phyloP scores from a whole-genome alignment of 2,797 vertebrate species.

The Pogonophryne albipinna region DNA sequence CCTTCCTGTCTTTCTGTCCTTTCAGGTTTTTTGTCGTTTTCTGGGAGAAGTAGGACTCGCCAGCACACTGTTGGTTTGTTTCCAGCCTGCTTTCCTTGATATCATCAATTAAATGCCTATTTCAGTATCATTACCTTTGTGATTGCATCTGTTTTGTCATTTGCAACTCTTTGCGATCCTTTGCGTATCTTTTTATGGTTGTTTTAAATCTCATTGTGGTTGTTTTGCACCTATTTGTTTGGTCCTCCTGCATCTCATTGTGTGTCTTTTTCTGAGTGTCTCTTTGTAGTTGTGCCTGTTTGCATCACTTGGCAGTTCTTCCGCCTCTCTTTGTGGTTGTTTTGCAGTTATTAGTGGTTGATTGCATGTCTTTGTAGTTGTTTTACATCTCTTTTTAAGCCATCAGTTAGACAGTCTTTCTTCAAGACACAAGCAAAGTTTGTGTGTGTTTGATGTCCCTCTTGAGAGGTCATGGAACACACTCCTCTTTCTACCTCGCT shows the following conservation, averaged over 20 bases:
- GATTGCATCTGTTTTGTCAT: too few species aligned
- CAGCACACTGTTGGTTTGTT: not conserved
- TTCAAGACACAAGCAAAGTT: not conserved
- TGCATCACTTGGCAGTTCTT: too few species aligned
- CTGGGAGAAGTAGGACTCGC: constrained; percentile 1
- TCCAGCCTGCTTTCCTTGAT: not conserved
- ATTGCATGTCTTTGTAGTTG: too few species aligned
- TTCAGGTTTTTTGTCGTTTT: not conserved
- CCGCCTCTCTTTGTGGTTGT: not conserved
- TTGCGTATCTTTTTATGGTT: not conserved
- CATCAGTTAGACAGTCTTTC: not conserved
- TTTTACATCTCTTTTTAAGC: not conserved
- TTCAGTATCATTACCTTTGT: too few species aligned
- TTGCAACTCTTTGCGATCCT: too few species aligned
- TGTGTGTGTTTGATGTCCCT: constrained; percentile 1
- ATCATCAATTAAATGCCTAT: too few species aligned
- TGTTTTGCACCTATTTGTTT: not conserved
- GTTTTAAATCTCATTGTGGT: not conserved
- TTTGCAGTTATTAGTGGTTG: too few species aligned
- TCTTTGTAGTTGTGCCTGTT: not conserved
- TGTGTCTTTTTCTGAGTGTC: not conserved
- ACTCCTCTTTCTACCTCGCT: constrained; percentile 6
- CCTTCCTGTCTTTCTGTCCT: not conserved
- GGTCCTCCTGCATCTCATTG: not conserved
- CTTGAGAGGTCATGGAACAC: constrained; percentile 25